Conservation (phyloP, 2,797 vertebrate genomes). For the Chloroceryle inda region DNA sequence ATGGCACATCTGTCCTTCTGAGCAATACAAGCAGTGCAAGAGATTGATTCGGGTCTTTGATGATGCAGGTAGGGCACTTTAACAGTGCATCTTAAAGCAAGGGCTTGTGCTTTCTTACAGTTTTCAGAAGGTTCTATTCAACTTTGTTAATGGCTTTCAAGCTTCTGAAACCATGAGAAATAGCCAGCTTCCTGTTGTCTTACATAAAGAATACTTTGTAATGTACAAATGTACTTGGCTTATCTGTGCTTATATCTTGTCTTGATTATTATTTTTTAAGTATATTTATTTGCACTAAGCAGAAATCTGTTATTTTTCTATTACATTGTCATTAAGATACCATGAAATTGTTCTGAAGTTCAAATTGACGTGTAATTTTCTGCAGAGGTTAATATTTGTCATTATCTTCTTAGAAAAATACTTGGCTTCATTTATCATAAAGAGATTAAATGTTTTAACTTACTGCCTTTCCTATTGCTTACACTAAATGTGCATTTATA, state of each 20-base stretch:
- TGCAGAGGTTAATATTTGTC: neutral
- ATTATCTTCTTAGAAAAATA: neutral
- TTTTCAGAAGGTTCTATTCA: neutral
- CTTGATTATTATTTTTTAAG: neutral
- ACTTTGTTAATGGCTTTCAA: neutral
- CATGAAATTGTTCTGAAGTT: neutral
- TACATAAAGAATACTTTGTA: neutral
- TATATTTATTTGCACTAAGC: neutral
- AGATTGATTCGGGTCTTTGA: neutral
- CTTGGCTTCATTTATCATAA: neutral
- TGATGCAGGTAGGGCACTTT: neutral
- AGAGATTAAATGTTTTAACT: neutral
- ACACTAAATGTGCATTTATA: neutral
- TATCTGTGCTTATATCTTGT: neutral
- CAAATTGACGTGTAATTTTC: neutral
- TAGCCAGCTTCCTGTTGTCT: neutral
- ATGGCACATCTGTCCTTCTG: neutral
- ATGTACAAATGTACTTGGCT: neutral
- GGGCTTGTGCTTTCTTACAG: neutral
- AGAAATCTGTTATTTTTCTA: neutral
- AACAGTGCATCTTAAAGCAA: neutral
- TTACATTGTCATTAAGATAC: neutral
- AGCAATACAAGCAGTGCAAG: neutral
- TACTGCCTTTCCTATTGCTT: neutral
- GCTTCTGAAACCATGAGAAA: neutral